These are phyloP conservation scores for Argyra leucocephala DNA, from an alignment of 2,888 invertebrate genomes.

Conservation along the genomic window DNA sequence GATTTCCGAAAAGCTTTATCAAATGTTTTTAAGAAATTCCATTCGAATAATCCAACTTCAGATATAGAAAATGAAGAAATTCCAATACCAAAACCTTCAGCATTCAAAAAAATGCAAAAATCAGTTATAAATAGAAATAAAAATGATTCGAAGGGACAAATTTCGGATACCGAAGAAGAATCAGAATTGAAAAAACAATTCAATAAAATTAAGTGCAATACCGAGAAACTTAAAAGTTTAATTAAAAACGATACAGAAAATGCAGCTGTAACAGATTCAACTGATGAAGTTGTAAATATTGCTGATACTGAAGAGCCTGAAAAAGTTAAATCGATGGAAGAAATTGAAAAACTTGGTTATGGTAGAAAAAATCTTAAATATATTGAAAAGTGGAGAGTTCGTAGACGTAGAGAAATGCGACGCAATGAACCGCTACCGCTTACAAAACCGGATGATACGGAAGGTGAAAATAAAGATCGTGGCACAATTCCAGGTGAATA, in stretches of 20 bases:
- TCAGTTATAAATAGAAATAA: neutral
- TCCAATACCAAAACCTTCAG: neutral
- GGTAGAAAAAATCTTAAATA: constrained; percentile 9
- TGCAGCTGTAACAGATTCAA: neutral
- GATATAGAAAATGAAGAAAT: neutral
- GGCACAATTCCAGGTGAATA: neutral
- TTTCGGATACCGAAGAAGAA: neutral
- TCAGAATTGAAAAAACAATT: neutral
- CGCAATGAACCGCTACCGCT: neutral
- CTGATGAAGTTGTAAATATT: neutral
- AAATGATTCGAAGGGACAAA: neutral
- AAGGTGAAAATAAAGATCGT: neutral
- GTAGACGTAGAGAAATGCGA: constrained; percentile 7
- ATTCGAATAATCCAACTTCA: neutral
- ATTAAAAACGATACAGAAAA: neutral
- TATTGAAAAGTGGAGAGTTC: constrained; percentile 8
- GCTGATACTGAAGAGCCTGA: neutral
- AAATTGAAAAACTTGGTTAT: constrained; percentile 7
- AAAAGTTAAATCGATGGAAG: constrained; percentile 4
- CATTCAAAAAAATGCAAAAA: neutral
- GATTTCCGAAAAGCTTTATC: neutral
- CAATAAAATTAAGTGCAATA: neutral
- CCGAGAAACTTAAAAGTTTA: neutral
- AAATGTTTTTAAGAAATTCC: neutral
- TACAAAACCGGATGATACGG: neutral